phyloP scores from a whole-genome alignment of 2,888 invertebrate genomes.

The Rhagonycha fulva region DNA sequence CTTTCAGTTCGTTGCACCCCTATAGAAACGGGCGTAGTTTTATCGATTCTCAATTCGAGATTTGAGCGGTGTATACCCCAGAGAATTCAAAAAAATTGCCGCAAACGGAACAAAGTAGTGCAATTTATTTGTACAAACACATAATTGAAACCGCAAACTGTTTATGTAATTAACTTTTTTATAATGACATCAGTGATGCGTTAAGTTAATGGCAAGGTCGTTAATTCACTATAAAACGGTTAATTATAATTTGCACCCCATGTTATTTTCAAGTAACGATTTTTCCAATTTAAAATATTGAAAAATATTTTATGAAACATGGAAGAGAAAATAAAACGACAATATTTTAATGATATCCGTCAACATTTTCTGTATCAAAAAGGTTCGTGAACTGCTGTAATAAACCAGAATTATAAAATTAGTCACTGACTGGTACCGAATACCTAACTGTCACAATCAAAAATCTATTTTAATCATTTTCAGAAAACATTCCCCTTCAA shows the following conservation, averaged over 20 bases:
- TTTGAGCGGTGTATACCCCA: neutral
- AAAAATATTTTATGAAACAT: neutral
- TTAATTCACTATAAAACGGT: neutral
- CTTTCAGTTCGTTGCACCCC: neutral
- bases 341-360: neutral
- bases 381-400: conserved; percentile 20
- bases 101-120: neutral
- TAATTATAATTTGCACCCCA: neutral
- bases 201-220: neutral
- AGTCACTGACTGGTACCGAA: conserved; percentile 16
- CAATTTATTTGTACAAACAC: neutral
- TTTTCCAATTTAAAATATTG: neutral
- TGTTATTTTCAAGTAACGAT: neutral
- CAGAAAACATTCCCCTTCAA: neutral
- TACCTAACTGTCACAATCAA: neutral
- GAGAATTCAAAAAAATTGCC: neutral
- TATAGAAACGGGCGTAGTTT: neutral
- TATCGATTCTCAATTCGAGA: neutral
- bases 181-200: neutral
- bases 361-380: neutral
- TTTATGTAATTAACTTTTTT: neutral
- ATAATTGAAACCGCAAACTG: conserved; percentile 2
- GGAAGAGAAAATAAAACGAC: neutral
- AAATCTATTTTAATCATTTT: neutral
- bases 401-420: conserved; percentile 12